Evolutionary conservation across 1,140 invertebrate species (phyloP), one percentile per base, ranked within the genome.

Genomic region (Listronotus oregonensis): DNA sequence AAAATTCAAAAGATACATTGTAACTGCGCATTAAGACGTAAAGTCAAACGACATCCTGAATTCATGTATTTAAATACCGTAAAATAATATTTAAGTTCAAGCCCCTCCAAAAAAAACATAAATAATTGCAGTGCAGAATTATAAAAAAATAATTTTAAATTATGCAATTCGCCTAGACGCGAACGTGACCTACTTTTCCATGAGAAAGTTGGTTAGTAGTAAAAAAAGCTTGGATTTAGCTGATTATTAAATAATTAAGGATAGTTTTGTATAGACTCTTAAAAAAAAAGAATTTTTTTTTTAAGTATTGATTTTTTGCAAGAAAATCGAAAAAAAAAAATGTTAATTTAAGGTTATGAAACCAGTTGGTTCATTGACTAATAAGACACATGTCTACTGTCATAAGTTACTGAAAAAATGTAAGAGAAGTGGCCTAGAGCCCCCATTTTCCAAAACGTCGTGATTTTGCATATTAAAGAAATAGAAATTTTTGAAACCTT

Each of bases 381-480:
- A 47, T 60, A 27, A 60, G 58, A 60, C 47, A 60, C 42, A 60
- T 60, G 58, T 60, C 58, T 50, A 34, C 58, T 60, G 58, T 60
- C 58, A 60, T 54, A 42, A 52, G 46, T 58, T 34, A 58, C 58
- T 84, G 82, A n/a, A 80, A 84, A 84, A 84, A 84, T 85, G 84
- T 84, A 85, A 86, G 84, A 85, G 81, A 83, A 85, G 84, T 86
- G 85, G 84, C 85, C 85, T 85, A 86, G 81, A 86, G 85, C 85
- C 85, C 86, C 86, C 83, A 86, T 86, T 85, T 85, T 77, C 79
- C 44, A 78, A 78, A 81, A 80, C 81, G 81, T 82, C 81, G 78
- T 77, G 81, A 81, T 84, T 83, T 83, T 83, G 76, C 76, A 78
- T 76, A 69, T 68, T 68, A 69, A 77, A 76, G 73, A 77, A 77